Conservation (phyloP, 2,797 vertebrate species). For the Mormyrops attenuatus region DNA sequence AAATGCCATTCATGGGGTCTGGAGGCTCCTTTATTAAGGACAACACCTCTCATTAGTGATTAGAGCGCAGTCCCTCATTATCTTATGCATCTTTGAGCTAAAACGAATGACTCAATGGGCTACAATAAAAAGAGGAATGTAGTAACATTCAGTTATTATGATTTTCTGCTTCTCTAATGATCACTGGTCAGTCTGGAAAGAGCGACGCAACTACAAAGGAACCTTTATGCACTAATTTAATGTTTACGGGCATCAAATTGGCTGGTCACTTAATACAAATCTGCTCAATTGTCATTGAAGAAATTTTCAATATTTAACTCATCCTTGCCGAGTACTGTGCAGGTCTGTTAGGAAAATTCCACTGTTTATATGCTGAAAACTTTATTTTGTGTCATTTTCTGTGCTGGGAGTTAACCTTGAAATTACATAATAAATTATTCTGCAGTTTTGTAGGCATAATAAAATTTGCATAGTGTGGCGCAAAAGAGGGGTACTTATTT, state of each 20-base stretch:
- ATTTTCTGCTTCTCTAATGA: background rate
- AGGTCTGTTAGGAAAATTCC: slow-evolving; percentile 25
- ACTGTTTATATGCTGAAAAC: slow-evolving; percentile 25
- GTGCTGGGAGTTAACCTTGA: background rate
- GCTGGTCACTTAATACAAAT: background rate
- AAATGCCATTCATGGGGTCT: background rate
- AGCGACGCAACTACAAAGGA: background rate
- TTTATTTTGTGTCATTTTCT: background rate
- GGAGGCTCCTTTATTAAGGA: background rate
- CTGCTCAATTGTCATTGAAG: background rate
- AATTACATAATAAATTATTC: background rate
- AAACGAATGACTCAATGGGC: background rate
- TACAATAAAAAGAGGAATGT: background rate
- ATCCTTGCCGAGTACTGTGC: background rate
- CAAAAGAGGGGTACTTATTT: background rate
- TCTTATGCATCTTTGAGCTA: background rate
- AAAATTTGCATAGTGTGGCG: background rate
- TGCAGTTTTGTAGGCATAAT: background rate
- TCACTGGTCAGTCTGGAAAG: background rate
- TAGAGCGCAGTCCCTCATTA: background rate
- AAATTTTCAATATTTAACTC: background rate
- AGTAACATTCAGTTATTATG: background rate
- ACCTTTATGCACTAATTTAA: background rate
- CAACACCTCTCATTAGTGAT: background rate
- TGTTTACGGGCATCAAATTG: background rate